Conservation (phyloP, 2,888 invertebrate species). For the Nebria salina region DNA sequence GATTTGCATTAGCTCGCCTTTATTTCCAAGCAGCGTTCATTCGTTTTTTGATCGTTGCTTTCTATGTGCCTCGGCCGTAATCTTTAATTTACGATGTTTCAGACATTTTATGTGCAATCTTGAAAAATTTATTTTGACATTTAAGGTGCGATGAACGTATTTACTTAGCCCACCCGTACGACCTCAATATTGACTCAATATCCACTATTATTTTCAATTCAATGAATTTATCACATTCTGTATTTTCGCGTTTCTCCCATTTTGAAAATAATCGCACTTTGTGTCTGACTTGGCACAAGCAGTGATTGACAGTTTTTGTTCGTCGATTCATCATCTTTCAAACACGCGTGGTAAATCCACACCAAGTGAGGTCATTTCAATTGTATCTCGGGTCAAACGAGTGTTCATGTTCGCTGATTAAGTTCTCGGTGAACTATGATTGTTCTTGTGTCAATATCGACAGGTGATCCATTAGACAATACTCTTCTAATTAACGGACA, state of each 20-base stretch:
- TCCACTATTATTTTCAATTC: neutral
- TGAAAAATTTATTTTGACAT: conserved; percentile 50
- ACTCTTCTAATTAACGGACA: conserved; percentile 49
- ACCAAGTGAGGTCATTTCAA: conserved; percentile 50
- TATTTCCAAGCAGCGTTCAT: neutral
- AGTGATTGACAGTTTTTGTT: neutral
- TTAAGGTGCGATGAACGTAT: conserved; percentile 48
- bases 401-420: conserved; percentile 48
- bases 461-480: conserved; percentile 50
- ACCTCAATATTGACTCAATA: conserved; percentile 23
- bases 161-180: conserved; percentile 50
- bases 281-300: neutral
- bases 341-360: conserved; percentile 35
- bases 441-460: conserved; percentile 48
- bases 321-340: conserved; percentile 38
- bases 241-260: neutral
- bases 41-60: conserved; percentile 9
- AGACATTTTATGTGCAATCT: conserved; percentile 48
- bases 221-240: neutral
- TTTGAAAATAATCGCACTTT: neutral
- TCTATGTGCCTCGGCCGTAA: neutral
- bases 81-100: conserved; percentile 48
- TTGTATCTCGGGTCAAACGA: conserved; percentile 51
- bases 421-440: conserved; percentile 50
- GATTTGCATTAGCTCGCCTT: conserved; percentile 29